A percentile compares a stretch with the other conserved stretches of the same genome.
These are phyloP conservation scores for Plebejus argus DNA, from an alignment of 2,888 invertebrate genomes.

Conservation along the genomic window DNA sequence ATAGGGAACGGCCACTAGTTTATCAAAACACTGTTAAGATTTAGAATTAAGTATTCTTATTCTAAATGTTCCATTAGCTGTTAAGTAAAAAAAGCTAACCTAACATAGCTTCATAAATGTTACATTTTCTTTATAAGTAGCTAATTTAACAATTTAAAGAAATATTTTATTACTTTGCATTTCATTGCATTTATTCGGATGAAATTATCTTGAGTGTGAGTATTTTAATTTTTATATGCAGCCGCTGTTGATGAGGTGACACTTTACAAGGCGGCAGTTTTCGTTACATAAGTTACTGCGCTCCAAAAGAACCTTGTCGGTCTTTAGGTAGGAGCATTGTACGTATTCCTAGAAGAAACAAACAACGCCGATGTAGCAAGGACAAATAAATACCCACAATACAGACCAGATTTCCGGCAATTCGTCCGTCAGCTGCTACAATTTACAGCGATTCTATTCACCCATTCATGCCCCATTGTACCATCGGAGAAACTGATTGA, in stretches of 20 bases:
- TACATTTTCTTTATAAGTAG: too few relatives aligned
- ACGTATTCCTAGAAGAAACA: neutral
- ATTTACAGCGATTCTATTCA: neutral
- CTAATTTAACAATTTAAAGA: too few relatives aligned
- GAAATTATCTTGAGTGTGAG: neutral
- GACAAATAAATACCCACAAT: neutral
- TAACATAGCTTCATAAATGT: too few relatives aligned
- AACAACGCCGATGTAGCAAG: neutral
- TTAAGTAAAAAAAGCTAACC: too few relatives aligned
- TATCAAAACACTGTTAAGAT: too few relatives aligned
- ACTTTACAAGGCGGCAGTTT: neutral
- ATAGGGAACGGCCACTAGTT: too few relatives aligned
- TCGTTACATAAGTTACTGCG: neutral
- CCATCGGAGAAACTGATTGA: neutral
- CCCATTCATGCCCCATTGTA: neutral
- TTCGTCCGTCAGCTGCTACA: neutral
- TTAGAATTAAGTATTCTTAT: too few relatives aligned
- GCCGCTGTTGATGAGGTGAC: neutral
- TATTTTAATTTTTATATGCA: neutral
- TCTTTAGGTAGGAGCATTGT: neutral
- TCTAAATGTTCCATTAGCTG: too few relatives aligned
- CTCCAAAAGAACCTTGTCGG: neutral
- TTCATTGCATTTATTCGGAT: too few relatives aligned
- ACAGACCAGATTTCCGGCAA: slow-evolving; percentile 10
- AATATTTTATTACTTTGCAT: too few relatives aligned